Evolutionary conservation across 2,113 vertebrate species (phyloP).

Genomic region (Callochromis pleurospilus): DNA sequence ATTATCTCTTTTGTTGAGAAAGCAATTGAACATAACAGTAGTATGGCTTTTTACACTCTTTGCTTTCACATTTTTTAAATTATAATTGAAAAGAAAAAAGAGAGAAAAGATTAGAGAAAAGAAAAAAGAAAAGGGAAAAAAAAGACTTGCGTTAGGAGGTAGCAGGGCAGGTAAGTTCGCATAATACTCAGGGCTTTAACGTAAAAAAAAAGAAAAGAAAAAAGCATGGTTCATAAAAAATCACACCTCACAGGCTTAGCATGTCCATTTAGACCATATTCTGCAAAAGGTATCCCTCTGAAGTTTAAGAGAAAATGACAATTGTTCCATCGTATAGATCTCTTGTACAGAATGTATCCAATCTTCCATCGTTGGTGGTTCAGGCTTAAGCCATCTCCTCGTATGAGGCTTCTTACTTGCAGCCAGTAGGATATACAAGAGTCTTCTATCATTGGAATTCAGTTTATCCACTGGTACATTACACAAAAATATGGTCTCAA

Average conservation of each 20-base stretch:
- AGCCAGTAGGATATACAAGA: not conserved
- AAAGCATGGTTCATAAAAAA: not conserved
- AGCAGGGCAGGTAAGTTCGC: not conserved
- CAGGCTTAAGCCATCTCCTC: rapidly evolving
- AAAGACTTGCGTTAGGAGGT: not conserved
- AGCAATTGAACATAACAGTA: not conserved
- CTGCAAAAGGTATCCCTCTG: not conserved
- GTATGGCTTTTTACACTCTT: not conserved
- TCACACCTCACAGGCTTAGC: not conserved
- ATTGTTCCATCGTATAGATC: not conserved
- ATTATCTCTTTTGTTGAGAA: not conserved
- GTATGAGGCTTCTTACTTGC: not conserved
- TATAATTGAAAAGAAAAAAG: not conserved
- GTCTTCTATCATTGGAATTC: not conserved
- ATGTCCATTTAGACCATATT: not conserved
- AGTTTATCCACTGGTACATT: not conserved
- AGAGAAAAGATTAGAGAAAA: not conserved
- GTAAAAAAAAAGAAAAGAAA: not conserved
- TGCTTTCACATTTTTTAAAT: not conserved
- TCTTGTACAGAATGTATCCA: not conserved
- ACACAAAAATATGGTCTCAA: not conserved
- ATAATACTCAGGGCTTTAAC: not conserved
- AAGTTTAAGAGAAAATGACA: not conserved
- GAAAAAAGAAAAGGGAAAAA: not conserved
- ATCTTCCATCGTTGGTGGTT: not conserved